Conservation (phyloP, 2,888 invertebrate species). For the Norana najaformis region DNA sequence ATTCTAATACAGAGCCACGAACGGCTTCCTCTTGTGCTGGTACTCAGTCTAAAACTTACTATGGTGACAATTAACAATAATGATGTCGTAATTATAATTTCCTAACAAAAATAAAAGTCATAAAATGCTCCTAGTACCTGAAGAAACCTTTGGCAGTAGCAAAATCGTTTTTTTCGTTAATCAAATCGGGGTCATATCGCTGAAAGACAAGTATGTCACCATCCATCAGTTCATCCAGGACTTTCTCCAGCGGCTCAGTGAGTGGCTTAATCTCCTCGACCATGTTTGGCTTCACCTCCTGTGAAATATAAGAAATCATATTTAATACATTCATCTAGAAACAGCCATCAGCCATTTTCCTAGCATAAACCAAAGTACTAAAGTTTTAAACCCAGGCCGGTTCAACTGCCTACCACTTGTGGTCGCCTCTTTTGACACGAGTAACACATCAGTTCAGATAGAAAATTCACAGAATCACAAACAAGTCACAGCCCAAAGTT, state of each 20-base stretch:
- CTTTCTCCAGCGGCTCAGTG: constrained; percentile 84
- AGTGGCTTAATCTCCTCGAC: constrained; percentile 78
- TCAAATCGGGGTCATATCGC: constrained; percentile 68
- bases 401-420: no score
- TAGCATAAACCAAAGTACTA: background rate
- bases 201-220: constrained; percentile 97
- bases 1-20: background rate
- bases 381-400: no score
- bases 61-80: background rate
- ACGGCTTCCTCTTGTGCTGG: background rate
- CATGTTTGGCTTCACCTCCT: constrained; percentile 86
- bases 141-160: constrained; percentile 93
- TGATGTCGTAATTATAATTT: no score
- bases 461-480: background rate
- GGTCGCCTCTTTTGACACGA: no score
- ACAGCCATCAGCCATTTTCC: background rate
- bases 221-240: constrained; percentile 84
- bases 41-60: background rate
- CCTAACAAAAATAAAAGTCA: no score
- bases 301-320: constrained; percentile 30
- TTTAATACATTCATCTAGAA: background rate
- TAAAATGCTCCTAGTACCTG: constrained; percentile 67
- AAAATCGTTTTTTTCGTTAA: constrained; percentile 68
- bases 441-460: background rate
- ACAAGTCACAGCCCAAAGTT: no score